A percentile compares a stretch with the other conserved stretches of the same genome.
These are phyloP conservation scores for Distichodus sexfasciatus DNA, from an alignment of 2,797 vertebrate species.

Conservation along the genomic window DNA sequence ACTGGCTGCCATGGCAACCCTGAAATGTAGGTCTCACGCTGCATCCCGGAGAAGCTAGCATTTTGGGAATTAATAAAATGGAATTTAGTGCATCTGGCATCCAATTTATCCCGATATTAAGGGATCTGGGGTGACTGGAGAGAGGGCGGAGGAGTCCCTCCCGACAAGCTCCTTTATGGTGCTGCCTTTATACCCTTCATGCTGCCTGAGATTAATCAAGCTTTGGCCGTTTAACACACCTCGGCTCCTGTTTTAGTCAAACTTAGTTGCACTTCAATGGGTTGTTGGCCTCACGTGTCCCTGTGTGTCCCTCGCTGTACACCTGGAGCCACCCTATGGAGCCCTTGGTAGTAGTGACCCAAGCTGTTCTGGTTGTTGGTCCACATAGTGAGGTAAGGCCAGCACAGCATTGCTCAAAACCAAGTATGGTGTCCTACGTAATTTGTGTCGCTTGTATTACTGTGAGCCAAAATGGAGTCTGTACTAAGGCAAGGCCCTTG, in stretches of 20 bases:
- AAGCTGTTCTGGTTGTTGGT: no score
- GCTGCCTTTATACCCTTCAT: conserved; percentile 57
- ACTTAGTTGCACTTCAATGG: conserved; percentile 60
- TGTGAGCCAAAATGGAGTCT: not conserved
- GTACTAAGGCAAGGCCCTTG: no score
- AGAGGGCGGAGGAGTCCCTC: conserved; percentile 44
- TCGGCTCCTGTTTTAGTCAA: conserved; percentile 67
- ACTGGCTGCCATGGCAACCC: conserved; percentile 73
- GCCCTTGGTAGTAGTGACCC: not conserved
- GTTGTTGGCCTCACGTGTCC: conserved; percentile 57
- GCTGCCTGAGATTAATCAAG: conserved; percentile 71
- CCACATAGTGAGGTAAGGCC: not conserved
- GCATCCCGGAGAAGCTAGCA: conserved; percentile 62
- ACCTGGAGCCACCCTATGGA: not conserved
- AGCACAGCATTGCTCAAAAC: no score
- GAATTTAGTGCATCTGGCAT: conserved; percentile 78
- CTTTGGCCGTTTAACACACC: conserved; percentile 73
- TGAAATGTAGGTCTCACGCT: conserved; percentile 73
- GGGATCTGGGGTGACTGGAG: conserved; percentile 58
- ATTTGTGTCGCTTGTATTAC: no score
- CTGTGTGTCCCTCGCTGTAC: conserved; percentile 38
- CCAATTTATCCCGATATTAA: conserved; percentile 76
- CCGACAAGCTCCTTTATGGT: conserved; percentile 49
- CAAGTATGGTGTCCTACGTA: no score
- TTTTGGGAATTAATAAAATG: conserved; percentile 75